phyloP scores from a whole-genome alignment of 2,888 invertebrate genomes.

The Zygaena filipendulae region DNA sequence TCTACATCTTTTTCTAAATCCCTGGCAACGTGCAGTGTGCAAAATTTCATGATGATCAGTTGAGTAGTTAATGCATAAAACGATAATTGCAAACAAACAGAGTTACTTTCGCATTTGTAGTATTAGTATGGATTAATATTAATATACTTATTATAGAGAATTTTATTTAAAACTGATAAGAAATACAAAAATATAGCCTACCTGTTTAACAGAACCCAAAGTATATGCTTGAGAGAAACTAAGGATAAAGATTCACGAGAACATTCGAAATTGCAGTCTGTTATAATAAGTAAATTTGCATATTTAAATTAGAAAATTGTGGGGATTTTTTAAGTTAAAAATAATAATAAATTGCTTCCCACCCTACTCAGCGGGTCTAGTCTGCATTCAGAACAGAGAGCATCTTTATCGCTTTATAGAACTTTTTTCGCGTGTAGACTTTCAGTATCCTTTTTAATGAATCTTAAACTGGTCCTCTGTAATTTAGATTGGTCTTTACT shows the following conservation, averaged over 20 bases:
- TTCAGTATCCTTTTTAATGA: constrained; percentile 42
- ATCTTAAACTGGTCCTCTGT: constrained; percentile 48
- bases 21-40: too few relatives aligned
- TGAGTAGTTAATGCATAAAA: constrained; percentile 19
- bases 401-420: constrained; percentile 57
- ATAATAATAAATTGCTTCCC: constrained; percentile 33
- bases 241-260: too few relatives aligned
- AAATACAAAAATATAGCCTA: too few relatives aligned
- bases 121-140: too few relatives aligned
- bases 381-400: constrained; percentile 44
- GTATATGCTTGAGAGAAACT: too few relatives aligned
- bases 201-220: too few relatives aligned
- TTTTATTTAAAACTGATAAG: too few relatives aligned
- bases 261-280: constrained; percentile 4
- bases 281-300: too few relatives aligned
- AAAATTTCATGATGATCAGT: too few relatives aligned
- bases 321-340: constrained; percentile 36
- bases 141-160: too few relatives aligned
- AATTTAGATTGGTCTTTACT: constrained; percentile 49
- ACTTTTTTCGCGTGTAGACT: constrained; percentile 44
- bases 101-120: too few relatives aligned
- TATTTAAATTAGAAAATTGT: constrained; percentile 4
- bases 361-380: constrained; percentile 36
- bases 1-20: constrained; percentile 5
- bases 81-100: too few relatives aligned